Conservation (phyloP, 2,797 vertebrate genomes). For the Bovichtus diacanthus region DNA sequence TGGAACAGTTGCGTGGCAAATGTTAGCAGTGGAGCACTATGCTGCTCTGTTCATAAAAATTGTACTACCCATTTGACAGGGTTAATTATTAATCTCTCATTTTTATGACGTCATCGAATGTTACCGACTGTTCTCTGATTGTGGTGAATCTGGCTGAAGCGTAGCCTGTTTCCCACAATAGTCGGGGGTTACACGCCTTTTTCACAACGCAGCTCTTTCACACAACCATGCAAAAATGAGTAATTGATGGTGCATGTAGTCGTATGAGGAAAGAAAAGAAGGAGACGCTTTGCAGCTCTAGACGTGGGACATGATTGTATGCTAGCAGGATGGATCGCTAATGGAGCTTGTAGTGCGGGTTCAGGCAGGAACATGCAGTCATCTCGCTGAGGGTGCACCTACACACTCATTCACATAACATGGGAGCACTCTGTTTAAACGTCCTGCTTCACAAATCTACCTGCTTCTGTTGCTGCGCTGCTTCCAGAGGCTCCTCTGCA, state of each 20-base stretch:
- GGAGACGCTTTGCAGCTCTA: neutral
- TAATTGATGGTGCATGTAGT: neutral
- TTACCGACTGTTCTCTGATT: slow-evolving; percentile 61
- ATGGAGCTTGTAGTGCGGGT: slow-evolving; percentile 24
- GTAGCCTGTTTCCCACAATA: slow-evolving; percentile 5
- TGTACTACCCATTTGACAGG: slow-evolving; percentile 82
- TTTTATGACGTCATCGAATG: slow-evolving; percentile 74
- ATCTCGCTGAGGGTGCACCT: slow-evolving; percentile 10
- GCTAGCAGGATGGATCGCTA: slow-evolving; percentile 9
- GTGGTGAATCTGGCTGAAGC: slow-evolving; percentile 28
- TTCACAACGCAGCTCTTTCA: neutral
- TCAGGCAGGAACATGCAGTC: slow-evolving; percentile 32
- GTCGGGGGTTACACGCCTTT: neutral
- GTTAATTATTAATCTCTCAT: slow-evolving; percentile 82
- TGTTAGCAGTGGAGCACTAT: slow-evolving; percentile 71
- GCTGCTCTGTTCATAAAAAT: slow-evolving; percentile 82
- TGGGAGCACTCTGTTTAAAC: slow-evolving; percentile 28
- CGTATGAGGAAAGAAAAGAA: neutral
- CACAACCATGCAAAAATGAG: neutral
- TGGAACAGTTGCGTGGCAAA: slow-evolving; percentile 74
- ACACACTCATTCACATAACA: slow-evolving; percentile 17
- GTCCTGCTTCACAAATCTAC: no score
- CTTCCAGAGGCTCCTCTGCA: no score
- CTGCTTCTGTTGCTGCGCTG: no score
- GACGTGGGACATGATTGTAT: slow-evolving; percentile 15